Conservation (phyloP, 2,888 invertebrate species). For the Octodonta nipae region DNA sequence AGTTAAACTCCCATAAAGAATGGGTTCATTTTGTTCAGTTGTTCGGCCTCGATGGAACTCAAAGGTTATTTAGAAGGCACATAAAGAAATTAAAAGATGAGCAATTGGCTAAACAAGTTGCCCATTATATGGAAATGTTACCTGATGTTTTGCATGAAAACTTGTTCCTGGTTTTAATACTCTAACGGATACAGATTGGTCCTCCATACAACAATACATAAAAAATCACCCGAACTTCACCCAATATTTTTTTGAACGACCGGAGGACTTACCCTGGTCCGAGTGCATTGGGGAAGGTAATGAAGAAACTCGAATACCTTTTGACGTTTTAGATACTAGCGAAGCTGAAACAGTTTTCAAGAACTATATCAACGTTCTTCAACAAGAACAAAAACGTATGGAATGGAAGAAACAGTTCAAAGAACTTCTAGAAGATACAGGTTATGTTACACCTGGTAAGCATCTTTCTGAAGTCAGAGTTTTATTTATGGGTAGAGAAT, state of each 20-base stretch:
- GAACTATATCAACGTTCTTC: conserved; percentile 78
- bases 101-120: conserved; percentile 60
- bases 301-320: conserved; percentile 71
- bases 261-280: conserved; percentile 64
- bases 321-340: conserved; percentile 77
- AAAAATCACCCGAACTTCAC: conserved; percentile 86
- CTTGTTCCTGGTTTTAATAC: conserved; percentile 64
- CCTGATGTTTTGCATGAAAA: conserved; percentile 63
- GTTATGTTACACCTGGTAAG: conserved; percentile 92
- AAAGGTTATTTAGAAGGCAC: conserved; percentile 61
- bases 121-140: conserved; percentile 63
- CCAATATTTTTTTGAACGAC: conserved; percentile 79
- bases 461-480: conserved; percentile 79
- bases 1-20: conserved; percentile 74
- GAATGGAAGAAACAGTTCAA: conserved; percentile 93
- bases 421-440: conserved; percentile 80
- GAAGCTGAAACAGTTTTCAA: conserved; percentile 88
- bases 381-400: conserved; percentile 80
- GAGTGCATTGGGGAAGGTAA: conserved; percentile 53
- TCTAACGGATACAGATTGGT: conserved; percentile 73
- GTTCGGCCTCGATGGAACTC: conserved; percentile 50
- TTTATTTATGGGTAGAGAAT: conserved; percentile 85
- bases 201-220: conserved; percentile 70
- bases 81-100: conserved; percentile 71
- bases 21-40: conserved; percentile 80